Evolutionary conservation across 2,888 invertebrate species (phyloP).

Genomic region (Tipula helvola): DNA sequence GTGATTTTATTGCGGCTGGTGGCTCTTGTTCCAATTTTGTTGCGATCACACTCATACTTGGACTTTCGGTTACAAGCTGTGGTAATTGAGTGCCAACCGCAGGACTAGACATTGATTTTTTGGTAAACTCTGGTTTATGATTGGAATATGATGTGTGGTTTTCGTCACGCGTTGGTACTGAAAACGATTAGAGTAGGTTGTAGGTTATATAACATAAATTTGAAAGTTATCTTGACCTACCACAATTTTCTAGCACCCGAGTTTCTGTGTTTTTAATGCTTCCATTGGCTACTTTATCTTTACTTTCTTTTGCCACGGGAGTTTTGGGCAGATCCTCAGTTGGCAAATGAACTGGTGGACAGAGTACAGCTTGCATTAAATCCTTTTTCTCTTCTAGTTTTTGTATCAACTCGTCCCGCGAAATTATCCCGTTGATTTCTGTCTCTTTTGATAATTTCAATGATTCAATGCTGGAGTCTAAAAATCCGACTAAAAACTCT

Average conservation of each 20-base stretch:
- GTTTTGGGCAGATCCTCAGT: background rate
- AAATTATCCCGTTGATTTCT: constrained; percentile 35
- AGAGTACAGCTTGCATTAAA: background rate
- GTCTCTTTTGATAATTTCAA: constrained; percentile 36
- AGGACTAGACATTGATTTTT: constrained; percentile 35
- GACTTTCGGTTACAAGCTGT: constrained; percentile 30
- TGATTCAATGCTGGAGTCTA: constrained; percentile 54
- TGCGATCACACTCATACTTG: constrained; percentile 28
- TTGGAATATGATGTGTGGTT: background rate
- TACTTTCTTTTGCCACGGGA: constrained; percentile 6
- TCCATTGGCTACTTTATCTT: constrained; percentile 12
- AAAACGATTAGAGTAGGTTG: background rate
- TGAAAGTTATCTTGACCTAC: background rate
- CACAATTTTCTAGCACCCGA: background rate
- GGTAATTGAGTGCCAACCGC: constrained; percentile 27
- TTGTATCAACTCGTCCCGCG: constrained; percentile 45
- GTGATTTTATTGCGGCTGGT: constrained; percentile 14
- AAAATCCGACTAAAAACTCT: constrained; percentile 55
- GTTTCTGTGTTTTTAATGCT: constrained; percentile 12
- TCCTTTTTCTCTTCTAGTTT: constrained; percentile 50
- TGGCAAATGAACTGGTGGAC: background rate
- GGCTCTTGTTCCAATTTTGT: constrained; percentile 27
- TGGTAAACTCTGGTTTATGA: constrained; percentile 27
- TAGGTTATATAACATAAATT: too few species aligned
- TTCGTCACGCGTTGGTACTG: background rate